Conservation (phyloP, 2,888 invertebrate species). For the Rhodophaea formosa region DNA sequence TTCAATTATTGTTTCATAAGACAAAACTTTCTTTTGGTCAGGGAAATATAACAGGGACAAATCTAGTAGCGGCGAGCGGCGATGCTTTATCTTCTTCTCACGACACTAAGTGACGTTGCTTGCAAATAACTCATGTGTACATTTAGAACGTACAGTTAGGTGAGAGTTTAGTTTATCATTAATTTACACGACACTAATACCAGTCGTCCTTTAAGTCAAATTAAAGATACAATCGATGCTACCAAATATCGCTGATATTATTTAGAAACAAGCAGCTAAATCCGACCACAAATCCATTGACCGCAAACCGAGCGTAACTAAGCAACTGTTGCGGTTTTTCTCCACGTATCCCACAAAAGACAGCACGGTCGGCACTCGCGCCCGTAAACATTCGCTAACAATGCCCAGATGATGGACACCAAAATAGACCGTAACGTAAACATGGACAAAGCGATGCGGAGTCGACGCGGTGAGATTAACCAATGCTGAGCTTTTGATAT, state of each 20-base stretch:
- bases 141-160: too few species aligned
- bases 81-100: too few species aligned
- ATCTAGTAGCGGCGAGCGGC: too few species aligned
- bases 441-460: conserved; percentile 72
- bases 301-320: conserved; percentile 12
- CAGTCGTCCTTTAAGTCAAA: too few species aligned
- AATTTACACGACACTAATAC: too few species aligned
- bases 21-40: too few species aligned
- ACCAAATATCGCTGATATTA: not conserved
- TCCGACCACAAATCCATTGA: conserved; percentile 22
- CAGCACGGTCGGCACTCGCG: conserved; percentile 51
- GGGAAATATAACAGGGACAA: too few species aligned
- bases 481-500: conserved; percentile 55
- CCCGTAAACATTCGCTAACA: conserved; percentile 71
- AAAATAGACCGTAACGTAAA: conserved; percentile 79
- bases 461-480: conserved; percentile 63
- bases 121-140: too few species aligned
- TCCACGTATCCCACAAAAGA: conserved; percentile 44
- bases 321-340: conserved; percentile 18
- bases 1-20: too few species aligned
- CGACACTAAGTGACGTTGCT: too few species aligned
- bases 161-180: too few species aligned
- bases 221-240: too few species aligned
- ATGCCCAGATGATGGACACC: conserved; percentile 78
- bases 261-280: conserved; percentile 10